Base-by-base conservation (phyloP, 2,888 invertebrate species). In the Scaptomyza flava region DNA sequence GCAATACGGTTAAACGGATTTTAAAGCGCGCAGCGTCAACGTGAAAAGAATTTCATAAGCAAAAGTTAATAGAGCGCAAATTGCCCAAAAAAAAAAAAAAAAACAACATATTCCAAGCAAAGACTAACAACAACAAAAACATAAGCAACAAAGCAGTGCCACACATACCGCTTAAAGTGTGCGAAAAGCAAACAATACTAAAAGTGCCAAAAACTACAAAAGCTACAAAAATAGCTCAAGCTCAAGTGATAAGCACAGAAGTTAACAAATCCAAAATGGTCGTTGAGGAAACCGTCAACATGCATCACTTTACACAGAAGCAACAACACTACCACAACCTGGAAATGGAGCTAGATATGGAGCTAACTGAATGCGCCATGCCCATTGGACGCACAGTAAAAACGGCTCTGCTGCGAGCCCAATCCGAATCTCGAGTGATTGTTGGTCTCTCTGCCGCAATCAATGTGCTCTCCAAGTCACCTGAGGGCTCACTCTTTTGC, bases 401-500 rank as follows among this genome's bases (percentile, higher is more conserved):
- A 59, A 85, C 87, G 5, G 92, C 91, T 17, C 84, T 92, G 7
- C 69, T 90, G 4, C 88, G 90, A 56, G 92, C 92, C 12, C 91
- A 92, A 64, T 63, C 78, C 2, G 92, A 92, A 63, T 90, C 91
- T 6, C 91, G 92, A 54, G 89, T 92, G 60, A 91, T 92, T 51
- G 87, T 91, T 50, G 92, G 92, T n/a, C 77, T 92, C n/a, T 82
- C 90, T 34, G 91, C 89, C 1, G 90, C 91, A 51, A 90, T 91
- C 59, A 91, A 92, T 42, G 89, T 90, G 57, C 84, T 92, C 8
- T 90, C 92, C 42, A 91, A 91, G 53, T 80, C 87, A 2, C 90
- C 92, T 11, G 94, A 94, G 63, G 94, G 95, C 7, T 94, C 95
- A 0, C 93, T 95, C 0, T 94, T 95, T 87, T 96, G 96, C 85